Percentiles rank a stretch among this genome's conserved stretches.
These are phyloP conservation scores for Chirona hameri DNA, from an alignment of 2,888 invertebrate genomes.

Conservation along the genomic window DNA sequence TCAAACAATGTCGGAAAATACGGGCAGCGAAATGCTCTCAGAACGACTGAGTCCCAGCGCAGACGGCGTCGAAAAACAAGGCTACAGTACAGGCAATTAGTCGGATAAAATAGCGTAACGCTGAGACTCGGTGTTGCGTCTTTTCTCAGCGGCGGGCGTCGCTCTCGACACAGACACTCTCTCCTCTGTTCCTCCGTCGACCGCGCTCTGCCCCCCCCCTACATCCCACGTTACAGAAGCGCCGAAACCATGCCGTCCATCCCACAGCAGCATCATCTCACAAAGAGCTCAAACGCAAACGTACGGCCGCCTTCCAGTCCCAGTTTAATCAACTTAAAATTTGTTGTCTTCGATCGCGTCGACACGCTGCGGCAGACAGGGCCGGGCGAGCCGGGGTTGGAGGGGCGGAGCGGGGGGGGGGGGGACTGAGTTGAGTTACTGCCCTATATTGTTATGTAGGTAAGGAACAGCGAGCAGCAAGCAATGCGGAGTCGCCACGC, in stretches of 20 bases:
- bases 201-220: not conserved
- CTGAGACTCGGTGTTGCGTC: no score
- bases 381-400: not conserved
- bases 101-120: no score
- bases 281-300: not conserved
- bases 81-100: no score
- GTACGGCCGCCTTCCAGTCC: not conserved
- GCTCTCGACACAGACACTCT: not conserved
- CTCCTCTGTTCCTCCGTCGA: no score
- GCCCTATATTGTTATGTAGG: no score
- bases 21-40: no score
- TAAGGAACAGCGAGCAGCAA: not conserved
- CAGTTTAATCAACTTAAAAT: slow-evolving; percentile 27
- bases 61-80: no score
- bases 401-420: not conserved
- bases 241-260: not conserved
- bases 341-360: not conserved
- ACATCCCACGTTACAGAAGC: not conserved
- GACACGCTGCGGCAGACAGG: not conserved
- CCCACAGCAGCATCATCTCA: not conserved
- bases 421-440: not conserved
- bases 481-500: not conserved
- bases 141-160: not conserved
- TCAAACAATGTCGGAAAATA: no score
- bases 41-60: no score